A percentile compares a stretch with the other conserved stretches of the same genome.
phyloP scores from a whole-genome alignment of 2,113 vertebrate genomes.

The Chionodraco myersi region DNA sequence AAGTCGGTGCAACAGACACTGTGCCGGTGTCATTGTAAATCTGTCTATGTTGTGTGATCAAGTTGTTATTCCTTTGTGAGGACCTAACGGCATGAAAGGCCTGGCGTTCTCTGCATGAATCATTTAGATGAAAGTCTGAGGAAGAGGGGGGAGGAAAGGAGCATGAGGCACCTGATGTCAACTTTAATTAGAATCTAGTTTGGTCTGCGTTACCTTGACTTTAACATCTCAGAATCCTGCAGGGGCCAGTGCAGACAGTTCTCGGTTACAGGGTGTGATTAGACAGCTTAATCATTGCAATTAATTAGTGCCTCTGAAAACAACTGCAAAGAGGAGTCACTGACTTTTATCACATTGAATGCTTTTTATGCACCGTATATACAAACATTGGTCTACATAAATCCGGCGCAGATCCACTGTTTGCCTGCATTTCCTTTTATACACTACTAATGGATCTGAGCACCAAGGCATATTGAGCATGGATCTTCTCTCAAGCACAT shows the following conservation, averaged over 20 bases:
- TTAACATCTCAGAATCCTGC: conserved; percentile 79
- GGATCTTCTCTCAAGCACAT: conserved; percentile 44
- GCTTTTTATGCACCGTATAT: not conserved
- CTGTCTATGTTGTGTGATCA: conserved; percentile 73
- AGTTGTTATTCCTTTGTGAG: conserved; percentile 78
- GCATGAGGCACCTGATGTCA: conserved; percentile 81
- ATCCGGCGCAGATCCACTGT: not conserved
- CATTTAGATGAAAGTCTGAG: conserved; percentile 82
- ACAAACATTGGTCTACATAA: not conserved
- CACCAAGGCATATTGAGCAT: conserved; percentile 9
- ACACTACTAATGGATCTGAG: conserved; percentile 1
- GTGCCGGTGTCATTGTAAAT: conserved; percentile 72
- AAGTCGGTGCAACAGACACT: conserved; percentile 63
- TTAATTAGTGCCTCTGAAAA: conserved; percentile 54
- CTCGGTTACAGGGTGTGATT: conserved; percentile 73
- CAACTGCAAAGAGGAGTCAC: conserved; percentile 26
- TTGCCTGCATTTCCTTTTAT: conserved; percentile 1
- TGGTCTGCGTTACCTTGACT: conserved; percentile 80
- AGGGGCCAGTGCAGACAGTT: conserved; percentile 69
- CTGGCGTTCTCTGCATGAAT: conserved; percentile 79
- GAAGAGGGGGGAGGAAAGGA: conserved; percentile 57
- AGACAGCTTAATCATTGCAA: conserved; percentile 64
- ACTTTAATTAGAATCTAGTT: conserved; percentile 84
- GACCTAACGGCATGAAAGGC: conserved; percentile 75
- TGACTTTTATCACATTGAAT: conserved; percentile 33